Evolutionary conservation across 2,888 invertebrate genomes (phyloP).

Genomic region (Baccha elongata): DNA sequence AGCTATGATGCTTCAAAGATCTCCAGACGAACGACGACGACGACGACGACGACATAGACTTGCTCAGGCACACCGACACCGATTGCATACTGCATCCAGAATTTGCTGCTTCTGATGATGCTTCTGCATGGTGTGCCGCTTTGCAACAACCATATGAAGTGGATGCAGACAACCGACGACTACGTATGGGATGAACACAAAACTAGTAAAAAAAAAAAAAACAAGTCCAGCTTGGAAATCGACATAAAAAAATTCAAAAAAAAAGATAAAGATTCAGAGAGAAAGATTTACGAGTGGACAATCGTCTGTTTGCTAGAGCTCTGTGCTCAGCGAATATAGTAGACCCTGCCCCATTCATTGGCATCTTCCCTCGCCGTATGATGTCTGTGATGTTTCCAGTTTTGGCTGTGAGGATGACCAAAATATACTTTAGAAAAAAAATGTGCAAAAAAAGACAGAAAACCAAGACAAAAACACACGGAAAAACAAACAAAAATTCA

Average conservation of each 20-base stretch:
- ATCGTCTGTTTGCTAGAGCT: constrained; percentile 70
- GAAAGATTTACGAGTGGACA: constrained; percentile 73
- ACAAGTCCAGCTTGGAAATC: constrained; percentile 63
- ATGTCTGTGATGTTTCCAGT: constrained; percentile 50
- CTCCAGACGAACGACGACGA: constrained; percentile 36
- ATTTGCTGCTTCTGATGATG: constrained; percentile 58
- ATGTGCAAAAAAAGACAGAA: constrained; percentile 49
- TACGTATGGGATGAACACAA: constrained; percentile 63
- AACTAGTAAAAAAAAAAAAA: constrained; percentile 62
- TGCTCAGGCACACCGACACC: constrained; percentile 12
- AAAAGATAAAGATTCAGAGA: constrained; percentile 70
- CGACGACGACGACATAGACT: constrained; percentile 1
- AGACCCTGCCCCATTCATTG: constrained; percentile 73
- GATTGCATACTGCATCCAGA: constrained; percentile 58
- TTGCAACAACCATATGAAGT: constrained; percentile 67
- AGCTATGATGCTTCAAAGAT: constrained; percentile 73
- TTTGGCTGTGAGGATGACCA: constrained; percentile 64
- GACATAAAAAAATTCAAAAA: constrained; percentile 28
- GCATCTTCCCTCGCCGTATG: constrained; percentile 69
- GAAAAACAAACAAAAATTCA: constrained; percentile 63
- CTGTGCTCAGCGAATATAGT: constrained; percentile 54
- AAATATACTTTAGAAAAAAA: constrained; percentile 61
- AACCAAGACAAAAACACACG: constrained; percentile 45
- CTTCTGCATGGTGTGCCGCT: constrained; percentile 45
- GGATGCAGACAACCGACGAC: constrained; percentile 50